Evolutionary conservation across 2,797 vertebrate genomes (phyloP).

Genomic region (Uromys caudimaculatus): DNA sequence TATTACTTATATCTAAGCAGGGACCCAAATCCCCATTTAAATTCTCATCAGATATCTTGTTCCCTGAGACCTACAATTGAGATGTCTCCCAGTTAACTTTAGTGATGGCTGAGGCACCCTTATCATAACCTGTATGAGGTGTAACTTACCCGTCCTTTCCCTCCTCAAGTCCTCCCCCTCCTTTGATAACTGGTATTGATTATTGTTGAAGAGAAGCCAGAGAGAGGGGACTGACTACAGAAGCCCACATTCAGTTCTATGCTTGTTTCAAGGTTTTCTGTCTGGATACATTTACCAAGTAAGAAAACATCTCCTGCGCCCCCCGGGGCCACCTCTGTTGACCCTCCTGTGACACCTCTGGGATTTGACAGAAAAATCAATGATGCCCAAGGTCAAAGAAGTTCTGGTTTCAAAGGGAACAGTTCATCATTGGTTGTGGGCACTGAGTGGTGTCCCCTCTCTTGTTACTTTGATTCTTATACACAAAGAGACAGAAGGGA

Average conservation of each 20-base stretch:
- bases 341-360: not conserved
- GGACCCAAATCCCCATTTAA: conserved; percentile 1
- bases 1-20: not conserved
- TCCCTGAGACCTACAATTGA: not conserved
- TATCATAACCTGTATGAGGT: not conserved
- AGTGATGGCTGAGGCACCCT: not conserved
- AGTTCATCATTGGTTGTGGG: conserved; percentile 5
- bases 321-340: not conserved
- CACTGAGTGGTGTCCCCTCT: conserved; percentile 42
- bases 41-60: not conserved
- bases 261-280: conserved; percentile 30
- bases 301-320: conserved; percentile 8
- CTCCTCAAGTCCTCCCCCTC: not conserved
- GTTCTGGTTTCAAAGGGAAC: conserved; percentile 76
- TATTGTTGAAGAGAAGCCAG: conserved; percentile 62
- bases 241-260: not conserved
- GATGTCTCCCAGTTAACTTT: not conserved
- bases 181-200: conserved; percentile 54
- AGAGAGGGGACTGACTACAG: not conserved
- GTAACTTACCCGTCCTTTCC: not conserved
- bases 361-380: not conserved
- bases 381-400: not conserved
- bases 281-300: conserved; percentile 25
- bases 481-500: conserved; percentile 29
- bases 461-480: conserved; percentile 64